These are phyloP conservation scores for Takifugu rubripes DNA, from an alignment of 2,797 vertebrate species.

Conservation along the genomic window DNA sequence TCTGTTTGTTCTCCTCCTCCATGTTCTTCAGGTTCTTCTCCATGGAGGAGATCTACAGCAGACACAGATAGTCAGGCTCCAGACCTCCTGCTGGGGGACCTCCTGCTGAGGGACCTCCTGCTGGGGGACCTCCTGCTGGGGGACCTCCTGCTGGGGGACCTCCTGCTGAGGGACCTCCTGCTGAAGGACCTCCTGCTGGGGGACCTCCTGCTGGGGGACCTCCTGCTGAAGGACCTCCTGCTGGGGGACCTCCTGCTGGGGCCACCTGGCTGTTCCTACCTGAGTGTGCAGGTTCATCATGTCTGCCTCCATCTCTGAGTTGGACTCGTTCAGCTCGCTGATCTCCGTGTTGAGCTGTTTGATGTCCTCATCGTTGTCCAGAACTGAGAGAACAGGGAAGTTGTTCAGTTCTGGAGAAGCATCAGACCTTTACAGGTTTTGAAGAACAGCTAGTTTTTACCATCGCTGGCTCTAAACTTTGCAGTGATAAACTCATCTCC, in stretches of 20 bases:
- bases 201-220: no score
- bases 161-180: no score
- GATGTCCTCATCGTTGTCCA: conserved; percentile 97
- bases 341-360: conserved; percentile 98
- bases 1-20: conserved; percentile 96
- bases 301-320: conserved; percentile 94
- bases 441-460: conserved; percentile 65
- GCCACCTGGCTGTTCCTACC: conserved; percentile 71
- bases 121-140: no score
- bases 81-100: no score
- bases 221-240: no score
- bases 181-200: no score
- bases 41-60: conserved; percentile 90
- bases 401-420: not conserved
- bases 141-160: no score
- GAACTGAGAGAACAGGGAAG: conserved; percentile 67
- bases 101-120: no score
- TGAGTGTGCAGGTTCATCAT: conserved; percentile 97
- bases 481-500: conserved; percentile 95
- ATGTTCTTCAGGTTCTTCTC: conserved; percentile 96
- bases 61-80: not conserved
- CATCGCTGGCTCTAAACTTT: conserved; percentile 97
- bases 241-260: not conserved
- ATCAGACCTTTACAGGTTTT: not conserved
- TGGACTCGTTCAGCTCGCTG: conserved; percentile 91